Base-by-base conservation (phyloP, 2,113 vertebrate species). In the Muscicapa adusta region DNA sequence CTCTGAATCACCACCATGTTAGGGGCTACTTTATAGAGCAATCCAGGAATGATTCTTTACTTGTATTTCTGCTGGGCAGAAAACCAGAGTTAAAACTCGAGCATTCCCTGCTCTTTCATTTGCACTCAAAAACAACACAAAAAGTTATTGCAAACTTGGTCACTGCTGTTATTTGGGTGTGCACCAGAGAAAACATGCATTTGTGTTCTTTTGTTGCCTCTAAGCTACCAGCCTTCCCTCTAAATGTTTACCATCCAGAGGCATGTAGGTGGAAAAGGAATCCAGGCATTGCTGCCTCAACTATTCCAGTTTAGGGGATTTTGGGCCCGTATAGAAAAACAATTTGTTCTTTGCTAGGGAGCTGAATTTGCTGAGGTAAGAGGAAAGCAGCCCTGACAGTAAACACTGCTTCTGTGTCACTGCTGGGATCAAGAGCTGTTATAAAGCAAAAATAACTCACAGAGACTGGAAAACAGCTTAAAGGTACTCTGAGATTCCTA, bases 221-320 rank as follows among this genome's bases (percentile, higher is more conserved):
- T 67, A 77, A 80, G 85, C 56, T 54, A 81, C 51, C 29, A 85
- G 78, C 43, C 25, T 85, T 47, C 65, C 63, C 66, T 80, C 80
- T 40, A 40, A 74, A 72, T 91, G 93, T 94, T 96, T 94, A 89
- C 81, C 47, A 91, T 80, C 81, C 70, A 85, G 29, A 79, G 40
- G 53, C 34, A 86, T 5, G 95, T 97, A 95, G 95, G 96, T 96
- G 95, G 94, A 93, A 92, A 82, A 96, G 80, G 93, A 96, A 96
- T 96, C 63, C 76, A 82, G 76, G 50, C 88, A 90, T 19, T 89
- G 89, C 61, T 91, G 82, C 40, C 95, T 91, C 75, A 91, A 48
- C 56, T 60, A 33, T 82, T 95, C 73, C 89, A 87, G 80, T 50
- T 42, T 18, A 76, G 65, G 73, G 86, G 76, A 86, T 86, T 93